Conservation (phyloP, 2,113 vertebrate species). For the Rhinolophus sinicus region DNA sequence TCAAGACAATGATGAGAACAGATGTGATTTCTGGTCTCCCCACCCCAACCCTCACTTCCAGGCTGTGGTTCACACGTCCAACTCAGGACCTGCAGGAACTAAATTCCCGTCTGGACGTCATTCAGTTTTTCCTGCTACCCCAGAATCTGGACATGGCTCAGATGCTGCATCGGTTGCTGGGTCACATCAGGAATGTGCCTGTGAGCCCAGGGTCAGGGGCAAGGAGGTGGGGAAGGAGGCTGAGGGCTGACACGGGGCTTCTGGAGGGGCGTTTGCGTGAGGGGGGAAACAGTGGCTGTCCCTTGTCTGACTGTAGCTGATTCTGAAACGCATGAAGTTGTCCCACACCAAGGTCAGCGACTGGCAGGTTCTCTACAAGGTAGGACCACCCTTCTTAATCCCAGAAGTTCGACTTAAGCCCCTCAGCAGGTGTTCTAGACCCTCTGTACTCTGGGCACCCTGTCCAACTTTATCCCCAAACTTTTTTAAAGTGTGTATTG, state of each 20-base stretch:
- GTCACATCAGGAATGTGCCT: conserved; percentile 95
- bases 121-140: conserved; percentile 93
- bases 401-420: neutral
- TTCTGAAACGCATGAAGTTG: conserved; percentile 94
- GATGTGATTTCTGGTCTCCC: neutral
- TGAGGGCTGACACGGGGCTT: neutral
- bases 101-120: conserved; percentile 93
- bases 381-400: conserved; percentile 44
- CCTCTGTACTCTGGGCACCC: neutral
- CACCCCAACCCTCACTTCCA: conserved; percentile 61
- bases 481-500: neutral
- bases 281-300: neutral
- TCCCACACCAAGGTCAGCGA: conserved; percentile 93
- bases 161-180: conserved; percentile 91
- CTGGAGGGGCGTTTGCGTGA: neutral
- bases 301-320: conserved; percentile 83
- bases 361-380: conserved; percentile 96
- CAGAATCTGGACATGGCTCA: conserved; percentile 90
- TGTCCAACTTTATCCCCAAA: neutral
- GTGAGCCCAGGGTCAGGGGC: conserved; percentile 77
- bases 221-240: neutral
- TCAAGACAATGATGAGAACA: neutral
- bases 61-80: conserved; percentile 94
- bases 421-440: neutral
- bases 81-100: conserved; percentile 90